Evolutionary conservation across 2,113 vertebrate species (phyloP).

Genomic region (Fukomys damarensis): DNA sequence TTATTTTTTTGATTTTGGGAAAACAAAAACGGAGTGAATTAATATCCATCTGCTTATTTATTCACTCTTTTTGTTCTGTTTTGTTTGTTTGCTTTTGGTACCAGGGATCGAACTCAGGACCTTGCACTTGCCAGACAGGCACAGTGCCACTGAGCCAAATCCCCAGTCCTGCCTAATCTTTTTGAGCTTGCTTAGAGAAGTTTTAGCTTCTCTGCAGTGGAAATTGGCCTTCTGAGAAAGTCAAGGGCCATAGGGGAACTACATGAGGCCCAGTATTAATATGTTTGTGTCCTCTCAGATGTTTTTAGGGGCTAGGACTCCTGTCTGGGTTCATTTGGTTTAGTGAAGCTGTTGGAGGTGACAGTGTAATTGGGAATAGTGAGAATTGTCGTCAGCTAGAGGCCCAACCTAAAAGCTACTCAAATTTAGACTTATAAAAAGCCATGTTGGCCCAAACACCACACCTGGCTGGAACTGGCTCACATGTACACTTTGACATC

Average conservation of each 20-base stretch:
- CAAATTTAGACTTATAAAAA: background rate
- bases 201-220: background rate
- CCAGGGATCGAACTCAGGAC: too few species aligned
- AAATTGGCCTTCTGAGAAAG: background rate
- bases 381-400: background rate
- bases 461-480: background rate
- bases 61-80: background rate
- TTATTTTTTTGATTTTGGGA: background rate
- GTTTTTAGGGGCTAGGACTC: background rate
- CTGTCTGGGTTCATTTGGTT: constrained; percentile 30
- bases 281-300: background rate
- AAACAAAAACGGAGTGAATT: background rate
- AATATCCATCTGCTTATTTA: background rate
- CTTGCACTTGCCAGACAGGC: too few species aligned
- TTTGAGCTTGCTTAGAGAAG: background rate
- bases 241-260: background rate
- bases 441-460: background rate
- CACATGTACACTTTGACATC: background rate
- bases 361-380: background rate
- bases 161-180: background rate
- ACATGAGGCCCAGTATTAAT: background rate
- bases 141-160: too few species aligned
- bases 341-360: background rate
- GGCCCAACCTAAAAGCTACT: background rate
- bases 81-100: too few species aligned